Evolutionary conservation across 2,113 vertebrate species (phyloP).

Genomic region (Ptilorrhoa leucosticta): DNA sequence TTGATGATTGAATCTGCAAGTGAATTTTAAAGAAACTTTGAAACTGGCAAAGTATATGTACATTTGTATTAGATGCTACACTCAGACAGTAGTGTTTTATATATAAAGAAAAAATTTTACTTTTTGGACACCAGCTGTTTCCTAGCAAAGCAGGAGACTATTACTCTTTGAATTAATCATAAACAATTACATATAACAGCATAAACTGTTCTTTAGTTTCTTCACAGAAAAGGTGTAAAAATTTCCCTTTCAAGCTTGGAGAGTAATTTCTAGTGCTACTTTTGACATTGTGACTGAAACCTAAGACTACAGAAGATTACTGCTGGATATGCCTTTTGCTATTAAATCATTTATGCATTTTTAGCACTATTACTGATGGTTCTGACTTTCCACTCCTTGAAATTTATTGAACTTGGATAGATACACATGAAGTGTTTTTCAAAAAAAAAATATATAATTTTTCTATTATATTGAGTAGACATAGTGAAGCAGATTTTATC

Average conservation of each 20-base stretch:
- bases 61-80: not conserved
- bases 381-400: not conserved
- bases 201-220: not conserved
- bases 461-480: not conserved
- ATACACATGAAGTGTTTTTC: not conserved
- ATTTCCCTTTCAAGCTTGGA: not conserved
- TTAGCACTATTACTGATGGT: not conserved
- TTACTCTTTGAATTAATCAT: not conserved
- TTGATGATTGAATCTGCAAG: not conserved
- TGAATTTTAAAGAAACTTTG: not conserved
- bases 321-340: not conserved
- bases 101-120: not conserved
- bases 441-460: not conserved
- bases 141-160: not conserved
- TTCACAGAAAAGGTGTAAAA: not conserved
- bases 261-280: not conserved
- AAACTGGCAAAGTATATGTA: not conserved
- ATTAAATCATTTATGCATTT: not conserved
- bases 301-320: not conserved
- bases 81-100: not conserved
- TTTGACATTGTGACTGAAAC: not conserved
- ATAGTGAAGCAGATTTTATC: not conserved
- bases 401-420: not conserved
- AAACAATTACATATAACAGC: not conserved
- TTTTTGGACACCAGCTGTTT: not conserved